Conservation (phyloP, 2,113 vertebrate genomes). For the Cyanocitta stelleri region DNA sequence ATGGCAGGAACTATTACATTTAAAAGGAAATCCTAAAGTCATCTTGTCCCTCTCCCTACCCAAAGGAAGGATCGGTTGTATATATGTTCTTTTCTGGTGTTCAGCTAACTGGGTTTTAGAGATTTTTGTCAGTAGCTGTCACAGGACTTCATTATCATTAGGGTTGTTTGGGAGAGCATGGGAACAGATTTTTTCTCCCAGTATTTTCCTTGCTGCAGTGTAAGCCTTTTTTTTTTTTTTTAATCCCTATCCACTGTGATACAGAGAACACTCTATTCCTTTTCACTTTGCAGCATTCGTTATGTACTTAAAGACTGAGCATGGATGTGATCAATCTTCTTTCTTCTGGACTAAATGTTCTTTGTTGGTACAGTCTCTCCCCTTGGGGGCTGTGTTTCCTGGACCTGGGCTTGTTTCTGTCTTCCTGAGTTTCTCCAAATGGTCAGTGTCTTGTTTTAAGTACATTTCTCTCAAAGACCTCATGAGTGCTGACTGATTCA, state of each 20-base stretch:
- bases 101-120: not conserved
- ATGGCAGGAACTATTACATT: not conserved
- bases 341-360: not conserved
- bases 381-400: not conserved
- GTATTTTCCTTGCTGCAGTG: not conserved
- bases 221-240: not conserved
- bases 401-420: not conserved
- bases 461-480: not conserved
- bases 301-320: not conserved
- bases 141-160: not conserved
- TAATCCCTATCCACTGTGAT: not conserved
- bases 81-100: not conserved
- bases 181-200: not conserved
- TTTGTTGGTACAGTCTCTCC: not conserved
- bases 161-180: not conserved
- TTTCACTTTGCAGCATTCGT: not conserved
- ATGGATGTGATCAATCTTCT: not conserved
- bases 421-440: not conserved
- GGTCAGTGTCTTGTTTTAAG: not conserved
- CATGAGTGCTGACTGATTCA: not conserved
- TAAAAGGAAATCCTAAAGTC: not conserved
- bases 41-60: not conserved
- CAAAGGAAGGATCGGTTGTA: not conserved
- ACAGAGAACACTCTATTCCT: not conserved
- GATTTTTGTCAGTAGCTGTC: not conserved